Evolutionary conservation across 2,888 invertebrate genomes (phyloP), one percentile per base, ranked within the genome.

Genomic region (Lobophora halterata): DNA sequence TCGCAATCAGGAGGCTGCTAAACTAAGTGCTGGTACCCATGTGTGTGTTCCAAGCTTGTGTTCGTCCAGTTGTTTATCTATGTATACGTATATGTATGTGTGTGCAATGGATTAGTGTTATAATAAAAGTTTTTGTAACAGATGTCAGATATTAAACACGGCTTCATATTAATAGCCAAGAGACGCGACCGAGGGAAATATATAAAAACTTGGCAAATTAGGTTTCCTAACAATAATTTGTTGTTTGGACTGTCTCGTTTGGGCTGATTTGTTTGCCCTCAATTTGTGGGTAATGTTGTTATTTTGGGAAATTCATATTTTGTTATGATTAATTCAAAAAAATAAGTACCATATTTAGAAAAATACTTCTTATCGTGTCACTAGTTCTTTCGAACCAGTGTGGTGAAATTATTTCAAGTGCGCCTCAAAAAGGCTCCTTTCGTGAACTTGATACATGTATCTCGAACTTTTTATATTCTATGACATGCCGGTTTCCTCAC

Each of bases 41-140:
- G 79, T 79, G 79, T 78, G 80, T 35, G 77, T 75, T 49, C 52
- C 43, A 48, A 47, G 41, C 52, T 48, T 55, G 53, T 61, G 58
- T 63, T 48, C 45, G 58, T 63, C 46, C 43, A 52, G n/a, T 59
- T 52, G 32, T 53, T 44, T 55, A 51, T 65, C 61, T 58, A 47
- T 54, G 58, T n/a, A 55, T 56, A 46, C 50, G 35, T 51, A 43
- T 57, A 52, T 69, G 66, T 61, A 53, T 58, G 62, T 43, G 74
- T 76, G 72, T 83, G 85, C 86, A 83, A 85, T 81, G 83, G 86
- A 87, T 87, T 86, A 87, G 82, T 79, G 70, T 87, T 85, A 86
- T 86, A 86, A 87, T 87, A 87, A 87, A 87, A 87, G 86, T 87
- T 87, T 87, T 86, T 85, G 86, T 78, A 85, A 83, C 86, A 87